Base-by-base conservation (phyloP, 2,113 vertebrate species). In the Eudyptes chrysolophus region DNA sequence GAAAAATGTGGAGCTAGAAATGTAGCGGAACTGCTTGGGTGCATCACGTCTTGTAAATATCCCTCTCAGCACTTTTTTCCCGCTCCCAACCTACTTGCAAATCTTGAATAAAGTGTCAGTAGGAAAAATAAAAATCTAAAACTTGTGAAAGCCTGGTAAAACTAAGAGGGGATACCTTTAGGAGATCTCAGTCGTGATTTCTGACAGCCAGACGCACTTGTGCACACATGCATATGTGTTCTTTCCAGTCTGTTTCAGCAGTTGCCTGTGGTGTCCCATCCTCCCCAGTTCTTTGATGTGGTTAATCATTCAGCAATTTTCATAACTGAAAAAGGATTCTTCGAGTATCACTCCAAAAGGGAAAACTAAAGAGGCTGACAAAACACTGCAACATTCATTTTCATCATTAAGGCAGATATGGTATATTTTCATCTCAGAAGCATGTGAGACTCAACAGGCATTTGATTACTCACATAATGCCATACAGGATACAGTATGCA, bases 201-300 rank as follows among this genome's bases (percentile, higher is more conserved):
- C 60, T 66, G 40, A n/a, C 25, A 52, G 34, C 25, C 40, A 74
- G 61, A 32, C 26, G 64, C 25, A 19, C 64, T 40, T 40, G 18
- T 40, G 8, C 8, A 15, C 16, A 17, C 18, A 11, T 3, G 5
- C 13, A 5, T 9, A 8, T 5, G 26, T 46, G 30, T 30, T 42
- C 29, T 83, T n/a, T 80, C 68, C 17, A 30, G 27, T 14, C 42
- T 70, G 29, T 40, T 82, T 57, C 83, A 76, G 58, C 80, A 81
- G 52, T 15, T 76, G 36, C 27, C 42, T 0, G 0, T 30, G 8
- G 16, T 54, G 55, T 36, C 21, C 52, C 1, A 0, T 42, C 44
- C 64, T 78, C 26, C 40, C 9, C 34, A 51, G 26, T 13, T 55
- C n/a, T 72, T 49, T 55, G 34, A 30, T 17, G 27, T 8, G 7